Evolutionary conservation across 23 tunicate species (phyloP).

Genomic region (Styela plicata): DNA sequence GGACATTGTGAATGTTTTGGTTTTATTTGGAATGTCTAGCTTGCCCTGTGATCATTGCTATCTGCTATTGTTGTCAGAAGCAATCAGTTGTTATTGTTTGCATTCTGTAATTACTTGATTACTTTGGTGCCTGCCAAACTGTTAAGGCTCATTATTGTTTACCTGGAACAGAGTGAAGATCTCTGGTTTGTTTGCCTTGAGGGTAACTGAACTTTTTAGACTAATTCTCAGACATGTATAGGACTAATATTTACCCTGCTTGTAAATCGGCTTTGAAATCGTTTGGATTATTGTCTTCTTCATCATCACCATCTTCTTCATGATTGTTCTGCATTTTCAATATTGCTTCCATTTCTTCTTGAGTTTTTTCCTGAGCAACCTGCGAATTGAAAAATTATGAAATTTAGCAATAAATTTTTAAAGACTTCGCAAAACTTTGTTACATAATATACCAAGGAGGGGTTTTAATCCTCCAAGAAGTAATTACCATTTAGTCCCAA

Average conservation of each 20-base stretch:
- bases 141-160: too few relatives aligned
- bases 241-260: conserved; percentile 54
- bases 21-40: too few relatives aligned
- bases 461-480: not conserved
- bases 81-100: too few relatives aligned
- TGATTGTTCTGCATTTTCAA: conserved; percentile 13
- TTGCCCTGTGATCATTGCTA: too few relatives aligned
- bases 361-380: conserved; percentile 57
- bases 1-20: too few relatives aligned
- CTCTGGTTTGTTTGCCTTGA: too few relatives aligned
- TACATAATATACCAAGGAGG: not conserved
- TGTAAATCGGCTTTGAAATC: conserved; percentile 66
- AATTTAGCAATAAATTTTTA: not conserved
- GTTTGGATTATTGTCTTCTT: conserved; percentile 47
- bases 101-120: too few relatives aligned
- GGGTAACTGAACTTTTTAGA: too few relatives aligned
- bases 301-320: conserved; percentile 11
- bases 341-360: conserved; percentile 61
- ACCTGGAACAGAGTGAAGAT: too few relatives aligned
- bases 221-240: not conserved
- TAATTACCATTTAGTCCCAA: too few relatives aligned
- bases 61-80: too few relatives aligned
- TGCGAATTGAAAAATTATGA: not conserved
- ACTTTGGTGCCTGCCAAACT: too few relatives aligned
- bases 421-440: not conserved